Conservation (phyloP, 2,113 vertebrate species). For the Oenanthe melanoleuca region DNA sequence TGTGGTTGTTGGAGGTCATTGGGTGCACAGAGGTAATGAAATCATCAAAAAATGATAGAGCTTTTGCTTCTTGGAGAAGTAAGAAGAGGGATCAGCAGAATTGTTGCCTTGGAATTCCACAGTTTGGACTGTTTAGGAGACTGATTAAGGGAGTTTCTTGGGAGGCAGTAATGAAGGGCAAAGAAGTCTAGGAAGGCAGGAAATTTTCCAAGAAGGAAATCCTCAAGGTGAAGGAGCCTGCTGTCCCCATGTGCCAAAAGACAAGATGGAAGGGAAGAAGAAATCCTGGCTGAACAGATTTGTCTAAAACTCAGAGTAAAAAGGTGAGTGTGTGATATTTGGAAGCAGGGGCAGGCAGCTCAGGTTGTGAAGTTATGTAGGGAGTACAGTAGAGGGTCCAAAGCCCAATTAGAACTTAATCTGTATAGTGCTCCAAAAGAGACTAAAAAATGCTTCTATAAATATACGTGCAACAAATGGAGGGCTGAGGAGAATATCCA, state of each 20-base stretch:
- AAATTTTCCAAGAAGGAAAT: not conserved
- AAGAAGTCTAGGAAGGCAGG: not conserved
- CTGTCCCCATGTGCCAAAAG: not conserved
- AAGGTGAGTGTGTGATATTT: not conserved
- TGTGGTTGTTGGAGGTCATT: not conserved
- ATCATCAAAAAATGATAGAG: not conserved
- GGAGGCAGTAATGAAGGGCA: not conserved
- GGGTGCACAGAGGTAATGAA: rapidly evolving
- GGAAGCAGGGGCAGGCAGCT: not conserved
- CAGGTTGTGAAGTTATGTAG: not conserved
- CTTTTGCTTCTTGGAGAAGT: not conserved
- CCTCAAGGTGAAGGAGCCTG: rapidly evolving
- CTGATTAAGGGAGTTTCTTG: not conserved
- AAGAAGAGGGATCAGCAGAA: not conserved
- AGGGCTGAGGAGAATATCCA: not conserved
- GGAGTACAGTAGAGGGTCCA: not conserved
- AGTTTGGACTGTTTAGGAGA: not conserved
- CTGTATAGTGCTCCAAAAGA: not conserved
- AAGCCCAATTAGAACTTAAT: not conserved
- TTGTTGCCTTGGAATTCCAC: not conserved
- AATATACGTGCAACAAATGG: not conserved
- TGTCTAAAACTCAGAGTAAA: not conserved
- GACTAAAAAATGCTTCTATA: not conserved
- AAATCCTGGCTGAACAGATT: not conserved
- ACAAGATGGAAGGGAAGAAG: not conserved